Evolutionary conservation across 1,140 invertebrate genomes (phyloP).

Genomic region (Yoshiicerus persimilis): DNA sequence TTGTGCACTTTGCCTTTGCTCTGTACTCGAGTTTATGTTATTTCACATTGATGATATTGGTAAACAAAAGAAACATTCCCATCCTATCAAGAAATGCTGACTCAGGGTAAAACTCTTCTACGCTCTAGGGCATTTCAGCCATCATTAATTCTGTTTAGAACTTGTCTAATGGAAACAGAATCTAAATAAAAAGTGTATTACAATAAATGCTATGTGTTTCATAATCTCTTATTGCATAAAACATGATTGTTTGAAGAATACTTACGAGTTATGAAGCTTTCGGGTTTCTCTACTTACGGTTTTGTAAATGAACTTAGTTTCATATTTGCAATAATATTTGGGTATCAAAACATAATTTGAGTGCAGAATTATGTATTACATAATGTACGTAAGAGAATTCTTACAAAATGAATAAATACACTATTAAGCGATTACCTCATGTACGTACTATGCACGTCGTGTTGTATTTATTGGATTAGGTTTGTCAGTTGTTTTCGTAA

Average conservation of each 20-base stretch:
- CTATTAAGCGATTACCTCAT: not conserved
- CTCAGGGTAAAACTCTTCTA: not conserved
- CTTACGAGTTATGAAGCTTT: too few relatives aligned
- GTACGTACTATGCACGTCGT: not conserved
- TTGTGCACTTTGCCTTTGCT: not conserved
- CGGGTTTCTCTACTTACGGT: too few relatives aligned
- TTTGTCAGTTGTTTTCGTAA: not conserved
- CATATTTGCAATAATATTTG: too few relatives aligned
- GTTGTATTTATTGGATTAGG: not conserved
- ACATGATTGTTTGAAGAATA: too few relatives aligned
- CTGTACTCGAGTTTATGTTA: not conserved
- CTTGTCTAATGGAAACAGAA: too few relatives aligned
- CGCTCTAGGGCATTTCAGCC: not conserved
- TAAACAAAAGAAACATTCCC: not conserved
- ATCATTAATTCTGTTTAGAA: not conserved
- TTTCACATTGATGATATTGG: not conserved
- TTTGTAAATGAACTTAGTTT: too few relatives aligned
- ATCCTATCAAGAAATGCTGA: not conserved
- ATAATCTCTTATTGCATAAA: too few relatives aligned
- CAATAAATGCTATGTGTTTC: too few relatives aligned
- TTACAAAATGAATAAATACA: not conserved
- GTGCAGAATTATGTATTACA: too few relatives aligned
- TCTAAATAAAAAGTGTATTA: too few relatives aligned
- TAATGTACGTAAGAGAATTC: not conserved
- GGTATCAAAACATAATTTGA: too few relatives aligned